Base-by-base conservation (phyloP, 2,113 vertebrate genomes). In the Lanius ludovicianus region DNA sequence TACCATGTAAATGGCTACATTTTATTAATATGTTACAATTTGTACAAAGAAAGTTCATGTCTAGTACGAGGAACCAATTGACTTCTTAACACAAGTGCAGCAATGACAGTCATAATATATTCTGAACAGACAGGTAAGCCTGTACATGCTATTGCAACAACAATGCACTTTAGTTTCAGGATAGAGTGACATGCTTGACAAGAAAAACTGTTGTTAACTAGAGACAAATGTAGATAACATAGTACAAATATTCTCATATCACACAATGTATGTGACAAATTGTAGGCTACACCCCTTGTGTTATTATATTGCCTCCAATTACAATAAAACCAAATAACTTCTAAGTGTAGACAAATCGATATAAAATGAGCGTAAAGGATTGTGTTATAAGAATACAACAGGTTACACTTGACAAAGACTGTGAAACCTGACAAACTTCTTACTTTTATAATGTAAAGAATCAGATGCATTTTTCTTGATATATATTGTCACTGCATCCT, bases 121-220 rank as follows among this genome's bases (percentile, higher is more conserved):
- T 59, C 39, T 50, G 35, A 79, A 59, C 25, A 90, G 52, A 11
- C 60, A 91, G 23, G 60, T 70, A 95, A 67, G 25, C 30, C 62
- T 76, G 35, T 46, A n/a, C 3, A 5, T 75, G 52, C 23, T 75
- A 93, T 17, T 1, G 6, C 42, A 86, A 42, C 42, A 87, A 93
- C 30, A 47, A 47, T 12, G 18, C 30, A 50, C 16, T 91, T 94
- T 59, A 64, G 56, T 81, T 94, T 84, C 81, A 82, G 18, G 11
- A 75, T 20, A 56, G 24, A 62, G 24, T 82, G 81, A 90, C 74
- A 71, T 44, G 28, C 49, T 41, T 94, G 57, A 60, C 81, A 90
- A 82, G 78, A 8, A 53, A 87, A 91, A 89, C 19, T 47, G 35
- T 39, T 84, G 71, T 39, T 79, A 96, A 56, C 42, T 7, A 87